phyloP scores from a whole-genome alignment of 2,113 vertebrate species.

The Ceratotherium simum region DNA sequence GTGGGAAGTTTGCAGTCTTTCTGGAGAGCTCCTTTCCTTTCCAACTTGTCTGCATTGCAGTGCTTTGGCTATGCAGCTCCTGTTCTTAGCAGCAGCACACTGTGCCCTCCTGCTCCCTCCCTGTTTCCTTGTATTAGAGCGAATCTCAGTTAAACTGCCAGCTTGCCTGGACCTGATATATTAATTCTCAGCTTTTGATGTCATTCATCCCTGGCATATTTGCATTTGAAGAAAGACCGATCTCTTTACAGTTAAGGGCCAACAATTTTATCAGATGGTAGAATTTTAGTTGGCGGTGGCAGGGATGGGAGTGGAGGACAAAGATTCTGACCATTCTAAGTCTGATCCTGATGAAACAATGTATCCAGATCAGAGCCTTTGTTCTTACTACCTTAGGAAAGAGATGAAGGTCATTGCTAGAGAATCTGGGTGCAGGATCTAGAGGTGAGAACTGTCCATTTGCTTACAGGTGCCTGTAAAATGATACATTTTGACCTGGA shows the following conservation, averaged over 20 bases:
- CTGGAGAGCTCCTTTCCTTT: no score
- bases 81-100: background rate
- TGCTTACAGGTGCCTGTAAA: background rate
- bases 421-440: background rate
- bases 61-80: fast-evolving
- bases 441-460: background rate
- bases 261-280: background rate
- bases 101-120: background rate
- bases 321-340: background rate
- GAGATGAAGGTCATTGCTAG: background rate
- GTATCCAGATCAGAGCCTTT: background rate
- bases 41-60: fast-evolving
- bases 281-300: background rate
- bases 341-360: background rate
- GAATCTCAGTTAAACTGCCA: background rate
- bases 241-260: background rate
- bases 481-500: background rate
- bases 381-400: background rate
- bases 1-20: background rate
- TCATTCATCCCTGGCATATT: background rate
- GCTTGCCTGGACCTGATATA: background rate
- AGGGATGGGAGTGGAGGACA: background rate
- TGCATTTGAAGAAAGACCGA: background rate
- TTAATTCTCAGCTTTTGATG: background rate
- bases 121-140: background rate